Conservation (phyloP, 35 echinoderm and acorn worm genomes). For the Diadema setosum region DNA sequence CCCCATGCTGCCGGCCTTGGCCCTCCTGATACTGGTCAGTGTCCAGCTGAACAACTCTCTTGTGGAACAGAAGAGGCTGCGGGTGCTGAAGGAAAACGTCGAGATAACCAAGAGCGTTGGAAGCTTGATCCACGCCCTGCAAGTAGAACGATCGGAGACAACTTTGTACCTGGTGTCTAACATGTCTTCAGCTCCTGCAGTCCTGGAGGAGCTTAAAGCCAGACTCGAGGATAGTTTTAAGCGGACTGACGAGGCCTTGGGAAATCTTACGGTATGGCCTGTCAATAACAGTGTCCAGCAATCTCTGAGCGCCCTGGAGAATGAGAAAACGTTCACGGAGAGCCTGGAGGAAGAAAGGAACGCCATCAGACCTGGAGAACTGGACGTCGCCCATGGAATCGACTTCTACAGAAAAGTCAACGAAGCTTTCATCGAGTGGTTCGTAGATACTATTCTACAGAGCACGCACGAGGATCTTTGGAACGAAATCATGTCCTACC, state of each 20-base stretch:
- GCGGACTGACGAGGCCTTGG: conserved; percentile 4
- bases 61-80: neutral
- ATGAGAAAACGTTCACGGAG: neutral
- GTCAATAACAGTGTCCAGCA: neutral
- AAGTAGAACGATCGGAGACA: conserved; percentile 39
- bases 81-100: neutral
- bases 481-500: conserved; percentile 36
- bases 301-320: neutral
- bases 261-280: conserved; percentile 16
- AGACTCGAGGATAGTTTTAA: conserved; percentile 21
- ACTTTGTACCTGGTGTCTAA: neutral
- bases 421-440: conserved; percentile 2
- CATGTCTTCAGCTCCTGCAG: neutral
- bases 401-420: conserved; percentile 32
- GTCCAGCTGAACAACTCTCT: neutral
- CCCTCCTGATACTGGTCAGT: conserved; percentile 6
- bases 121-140: conserved; percentile 43
- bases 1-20: conserved; percentile 36
- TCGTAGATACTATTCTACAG: conserved; percentile 14
- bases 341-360: neutral
- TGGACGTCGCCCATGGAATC: neutral
- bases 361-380: neutral
- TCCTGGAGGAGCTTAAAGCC: neutral
- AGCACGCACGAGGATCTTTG: conserved; percentile 46
- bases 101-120: conserved; percentile 33